A percentile compares a stretch with the other conserved stretches of the same genome.
Evolutionary conservation across 2,113 vertebrate genomes (phyloP).

Genomic region (Mesitornis unicolor): DNA sequence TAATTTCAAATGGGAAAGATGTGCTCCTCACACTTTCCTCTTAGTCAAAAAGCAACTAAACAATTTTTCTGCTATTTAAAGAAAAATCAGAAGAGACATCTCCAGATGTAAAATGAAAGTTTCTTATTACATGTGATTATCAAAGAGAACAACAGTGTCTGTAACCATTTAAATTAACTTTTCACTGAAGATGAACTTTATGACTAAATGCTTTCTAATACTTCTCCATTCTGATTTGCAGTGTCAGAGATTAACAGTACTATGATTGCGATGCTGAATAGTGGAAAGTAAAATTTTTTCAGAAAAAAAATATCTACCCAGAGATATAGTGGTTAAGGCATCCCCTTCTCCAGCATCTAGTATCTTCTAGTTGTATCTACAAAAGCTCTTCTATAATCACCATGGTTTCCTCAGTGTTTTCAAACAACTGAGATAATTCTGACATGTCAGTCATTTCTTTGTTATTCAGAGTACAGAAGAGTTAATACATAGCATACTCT

Average conservation of each 20-base stretch:
- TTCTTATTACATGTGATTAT: neutral
- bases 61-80: neutral
- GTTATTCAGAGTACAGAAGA: neutral
- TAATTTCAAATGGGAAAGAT: neutral
- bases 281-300: neutral
- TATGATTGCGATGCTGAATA: neutral
- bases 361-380: neutral
- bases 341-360: neutral
- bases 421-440: neutral
- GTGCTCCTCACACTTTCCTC: neutral
- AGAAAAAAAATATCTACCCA: neutral
- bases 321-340: fast-evolving
- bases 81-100: neutral
- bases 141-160: neutral
- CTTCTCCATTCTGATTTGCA: neutral
- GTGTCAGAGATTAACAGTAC: neutral
- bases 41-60: neutral
- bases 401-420: neutral
- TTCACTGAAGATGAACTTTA: neutral
- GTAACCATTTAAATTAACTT: neutral
- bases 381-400: neutral
- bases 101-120: neutral
- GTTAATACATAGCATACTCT: neutral
- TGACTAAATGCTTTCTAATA: neutral
- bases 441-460: neutral